Base-by-base conservation (phyloP, 1,140 invertebrate species). In the Cydia pomonella region DNA sequence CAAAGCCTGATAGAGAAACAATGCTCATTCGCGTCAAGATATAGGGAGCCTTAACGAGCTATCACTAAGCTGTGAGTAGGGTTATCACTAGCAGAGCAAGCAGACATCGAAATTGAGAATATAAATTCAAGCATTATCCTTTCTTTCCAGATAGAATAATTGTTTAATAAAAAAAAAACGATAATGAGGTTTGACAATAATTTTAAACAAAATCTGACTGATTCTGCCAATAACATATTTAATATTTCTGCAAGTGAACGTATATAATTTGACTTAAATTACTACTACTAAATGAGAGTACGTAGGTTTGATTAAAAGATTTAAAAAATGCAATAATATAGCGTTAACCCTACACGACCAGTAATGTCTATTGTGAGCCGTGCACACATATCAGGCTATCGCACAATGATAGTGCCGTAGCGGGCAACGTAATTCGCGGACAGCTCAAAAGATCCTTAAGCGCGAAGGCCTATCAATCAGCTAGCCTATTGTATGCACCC, bases 291-390 rank as follows among this genome's bases (percentile, higher is more conserved):
- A 9, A 38, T 27, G 3, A 2, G 3, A 38, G 33, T 38, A 38
- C 9, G 7, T 10, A 33, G 6, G 29, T 38, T 38, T 38, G 10
- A 38, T 38, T 38, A 38, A 1, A 38, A 38, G 33, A 38, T 38
- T 38, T 38, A 9, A 9, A 38, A 7, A 38, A 38, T 44, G 10
- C 1, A 50, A n/a, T 44, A 50, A 7, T 50, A 12, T 18, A 1
- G 44, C 75, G 71, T 27, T 71, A 29, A 72, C 69, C 33, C 44
- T 79, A 74, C 53, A 75, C 75, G 73, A 69, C 72, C 53, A 33
- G 74, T 53, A 74, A 27, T 73, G 47, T 73, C 73, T 82, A 89
- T 87, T 89, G 86, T 89, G 77, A 79, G 82, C 85, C 80, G 77
- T 62, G 79, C 86, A 83, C 75, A 79, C 77, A 77, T 79, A 81